Percentiles rank a stretch among this genome's conserved stretches.
Conservation (phyloP, 2,888 invertebrate species). For the Didymodactylos carnosus region DNA sequence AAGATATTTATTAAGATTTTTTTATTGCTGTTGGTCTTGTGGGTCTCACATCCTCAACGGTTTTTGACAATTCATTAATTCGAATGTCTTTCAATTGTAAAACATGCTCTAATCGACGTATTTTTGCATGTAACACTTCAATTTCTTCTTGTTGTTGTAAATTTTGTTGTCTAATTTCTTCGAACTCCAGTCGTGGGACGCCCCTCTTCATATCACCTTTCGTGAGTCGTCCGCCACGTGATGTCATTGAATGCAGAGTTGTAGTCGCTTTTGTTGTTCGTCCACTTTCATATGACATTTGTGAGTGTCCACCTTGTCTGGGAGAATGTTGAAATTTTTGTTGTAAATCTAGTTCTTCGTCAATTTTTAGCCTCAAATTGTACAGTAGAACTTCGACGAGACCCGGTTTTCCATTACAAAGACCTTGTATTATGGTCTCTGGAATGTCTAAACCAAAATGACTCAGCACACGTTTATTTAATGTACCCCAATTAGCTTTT, state of each 20-base stretch:
- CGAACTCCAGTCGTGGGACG: slow-evolving; percentile 1
- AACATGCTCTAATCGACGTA: slow-evolving; percentile 12
- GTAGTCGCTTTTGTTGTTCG: not conserved
- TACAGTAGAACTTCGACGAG: slow-evolving; percentile 12
- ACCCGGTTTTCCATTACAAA: slow-evolving; percentile 8
- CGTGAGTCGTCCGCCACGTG: not conserved
- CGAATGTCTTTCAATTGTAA: slow-evolving; percentile 9
- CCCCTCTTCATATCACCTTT: not conserved
- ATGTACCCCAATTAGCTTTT: slow-evolving; percentile 15
- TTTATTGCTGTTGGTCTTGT: not conserved
- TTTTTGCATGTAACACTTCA: slow-evolving; percentile 11
- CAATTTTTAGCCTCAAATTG: slow-evolving; percentile 7
- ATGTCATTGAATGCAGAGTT: not conserved
- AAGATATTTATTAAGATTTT: not conserved
- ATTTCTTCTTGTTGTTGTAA: slow-evolving; percentile 11
- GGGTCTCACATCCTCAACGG: slow-evolving; percentile 10
- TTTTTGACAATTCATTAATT: slow-evolving; percentile 2
- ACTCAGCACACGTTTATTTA: slow-evolving; percentile 3
- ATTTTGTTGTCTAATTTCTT: slow-evolving; percentile 10
- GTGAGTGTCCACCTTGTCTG: not conserved
- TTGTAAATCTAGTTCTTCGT: slow-evolving; percentile 3
- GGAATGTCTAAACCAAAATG: slow-evolving; percentile 11
- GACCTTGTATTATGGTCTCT: not conserved
- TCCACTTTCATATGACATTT: not conserved
- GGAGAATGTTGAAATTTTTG: not conserved